Evolutionary conservation across 2,797 vertebrate species (phyloP).

Genomic region (Psittacula derbiana): DNA sequence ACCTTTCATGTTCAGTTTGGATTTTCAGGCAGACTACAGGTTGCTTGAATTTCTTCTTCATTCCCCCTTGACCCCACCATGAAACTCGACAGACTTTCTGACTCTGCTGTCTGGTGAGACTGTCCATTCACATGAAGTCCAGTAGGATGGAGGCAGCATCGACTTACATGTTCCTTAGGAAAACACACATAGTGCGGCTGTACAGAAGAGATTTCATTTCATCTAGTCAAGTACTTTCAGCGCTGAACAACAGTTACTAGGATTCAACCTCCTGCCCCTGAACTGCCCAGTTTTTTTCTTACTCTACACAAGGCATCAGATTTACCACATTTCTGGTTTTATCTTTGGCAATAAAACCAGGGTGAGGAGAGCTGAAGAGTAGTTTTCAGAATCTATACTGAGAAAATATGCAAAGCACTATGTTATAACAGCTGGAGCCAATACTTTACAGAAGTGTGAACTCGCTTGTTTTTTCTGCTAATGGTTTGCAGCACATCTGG

Average conservation of each 20-base stretch:
- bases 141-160: background rate
- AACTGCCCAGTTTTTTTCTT: background rate
- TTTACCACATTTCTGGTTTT: background rate
- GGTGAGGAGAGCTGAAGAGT: background rate
- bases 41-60: background rate
- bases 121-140: too few species aligned
- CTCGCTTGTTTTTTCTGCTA: background rate
- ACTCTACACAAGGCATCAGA: rapidly evolving
- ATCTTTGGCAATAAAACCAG: background rate
- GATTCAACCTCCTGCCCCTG: background rate
- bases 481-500: background rate
- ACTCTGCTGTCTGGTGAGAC: background rate
- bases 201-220: background rate
- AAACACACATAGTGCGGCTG: background rate
- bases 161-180: background rate
- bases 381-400: background rate
- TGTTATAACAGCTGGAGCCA: background rate
- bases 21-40: background rate
- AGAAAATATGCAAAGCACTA: background rate
- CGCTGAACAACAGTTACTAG: rapidly evolving
- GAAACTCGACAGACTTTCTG: background rate
- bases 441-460: background rate
- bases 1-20: background rate
- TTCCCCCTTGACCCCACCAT: background rate
- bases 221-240: too few species aligned